phyloP scores from a whole-genome alignment of 2,113 vertebrate species.

The Laticauda colubrina region DNA sequence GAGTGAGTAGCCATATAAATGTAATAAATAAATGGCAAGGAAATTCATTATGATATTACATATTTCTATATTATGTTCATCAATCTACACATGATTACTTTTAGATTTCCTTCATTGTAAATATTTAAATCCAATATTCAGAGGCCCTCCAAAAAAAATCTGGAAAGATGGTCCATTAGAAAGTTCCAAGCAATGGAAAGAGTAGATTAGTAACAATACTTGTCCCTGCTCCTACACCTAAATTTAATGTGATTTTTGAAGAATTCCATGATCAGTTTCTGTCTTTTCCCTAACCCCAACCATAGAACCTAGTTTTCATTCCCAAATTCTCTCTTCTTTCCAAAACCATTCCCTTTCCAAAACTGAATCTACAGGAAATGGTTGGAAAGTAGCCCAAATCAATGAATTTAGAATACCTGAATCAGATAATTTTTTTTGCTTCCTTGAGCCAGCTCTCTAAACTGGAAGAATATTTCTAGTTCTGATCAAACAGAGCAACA shows the following conservation, averaged over 20 bases:
- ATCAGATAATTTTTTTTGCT: background rate
- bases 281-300: background rate
- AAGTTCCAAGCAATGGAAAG: background rate
- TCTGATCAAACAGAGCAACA: slow-evolving; percentile 1
- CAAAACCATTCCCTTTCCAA: background rate
- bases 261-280: background rate
- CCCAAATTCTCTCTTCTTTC: background rate
- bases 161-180: background rate
- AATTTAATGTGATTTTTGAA: background rate
- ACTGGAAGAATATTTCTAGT: background rate
- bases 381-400: background rate
- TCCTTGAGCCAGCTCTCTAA: background rate
- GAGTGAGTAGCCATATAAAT: background rate
- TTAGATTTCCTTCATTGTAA: background rate
- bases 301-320: background rate
- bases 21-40: background rate
- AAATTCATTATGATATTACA: background rate
- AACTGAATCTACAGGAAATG: background rate
- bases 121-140: background rate
- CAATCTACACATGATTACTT: background rate
- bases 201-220: background rate
- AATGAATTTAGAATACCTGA: background rate
- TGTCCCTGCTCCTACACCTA: background rate
- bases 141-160: background rate
- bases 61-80: background rate